phyloP scores from a whole-genome alignment of 1,140 invertebrate genomes.

The Hermetia illucens region DNA sequence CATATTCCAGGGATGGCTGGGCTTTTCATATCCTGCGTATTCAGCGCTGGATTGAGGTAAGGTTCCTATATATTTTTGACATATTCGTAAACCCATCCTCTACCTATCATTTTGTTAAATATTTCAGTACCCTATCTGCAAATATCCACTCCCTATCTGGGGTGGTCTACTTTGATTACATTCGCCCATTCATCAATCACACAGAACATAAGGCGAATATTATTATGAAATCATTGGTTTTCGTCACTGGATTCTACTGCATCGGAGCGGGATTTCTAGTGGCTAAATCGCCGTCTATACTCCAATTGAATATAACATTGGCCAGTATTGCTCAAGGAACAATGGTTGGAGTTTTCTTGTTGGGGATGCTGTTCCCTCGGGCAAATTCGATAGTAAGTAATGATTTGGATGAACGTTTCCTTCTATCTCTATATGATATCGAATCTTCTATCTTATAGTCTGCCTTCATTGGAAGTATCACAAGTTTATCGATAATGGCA shows the following conservation, averaged over 20 bases:
- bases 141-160: conserved; percentile 60
- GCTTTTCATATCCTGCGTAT: conserved; percentile 51
- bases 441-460: conserved; percentile 36
- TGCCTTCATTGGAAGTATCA: conserved; percentile 48
- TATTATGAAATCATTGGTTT: conserved; percentile 44
- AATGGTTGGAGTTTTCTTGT: conserved; percentile 51
- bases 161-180: conserved; percentile 59
- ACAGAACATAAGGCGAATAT: conserved; percentile 40
- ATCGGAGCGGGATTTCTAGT: conserved; percentile 45
- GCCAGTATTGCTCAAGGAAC: conserved; percentile 49
- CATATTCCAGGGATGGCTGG: conserved; percentile 43
- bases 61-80: conserved; percentile 1
- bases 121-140: conserved; percentile 52
- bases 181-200: conserved; percentile 38
- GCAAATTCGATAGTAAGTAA: conserved; percentile 42
- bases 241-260: conserved; percentile 40
- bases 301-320: conserved; percentile 44
- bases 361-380: conserved; percentile 57
- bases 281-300: conserved; percentile 42
- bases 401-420: not conserved
- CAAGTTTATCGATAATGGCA: conserved; percentile 48
- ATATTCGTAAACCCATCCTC: not conserved
- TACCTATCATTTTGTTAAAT: conserved; percentile 1
- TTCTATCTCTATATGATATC: not conserved
- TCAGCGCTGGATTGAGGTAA: conserved; percentile 50